Base-by-base conservation (phyloP, 2,888 invertebrate species). In the Drosophila vallismaia region DNA sequence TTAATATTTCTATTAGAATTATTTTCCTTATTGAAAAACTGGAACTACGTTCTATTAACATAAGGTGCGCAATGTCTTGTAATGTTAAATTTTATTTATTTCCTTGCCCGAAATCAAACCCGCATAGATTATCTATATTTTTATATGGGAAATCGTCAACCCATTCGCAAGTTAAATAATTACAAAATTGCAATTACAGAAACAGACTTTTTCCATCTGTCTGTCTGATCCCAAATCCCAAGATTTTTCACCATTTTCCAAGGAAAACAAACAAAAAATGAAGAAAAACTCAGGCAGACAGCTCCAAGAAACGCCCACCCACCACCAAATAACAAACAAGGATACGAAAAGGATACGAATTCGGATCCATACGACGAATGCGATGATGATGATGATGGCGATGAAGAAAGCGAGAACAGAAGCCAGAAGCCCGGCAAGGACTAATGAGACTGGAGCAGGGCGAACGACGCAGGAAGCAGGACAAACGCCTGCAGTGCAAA, bases 401-500 rank as follows among this genome's bases (percentile, higher is more conserved):
- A 66, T 48, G 68, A 36, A 48, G 67, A 54, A 55, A 42, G 60
- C 29, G 48, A 51, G 69, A 73, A 75, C 86, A 85, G 82, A 75
- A 84, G 71, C 85, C 78, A 72, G 74, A 76, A 76, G 74, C 76
- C n/a, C 58, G 62, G 44, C 28, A 52, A 63, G 75, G 75, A 85
- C 82, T 83, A 83, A 83, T 87, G 87, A 83, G 82, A 81, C 82
- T 82, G 73, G 60, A 70, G 74, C 69, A 71, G 54, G 71, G 19
- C 42, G 36, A 31, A 38, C 36, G 44, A 10, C 19, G 26, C 28
- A 24, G 58, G 53, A 29, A 12, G 63, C 40, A 58, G 55, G 67
- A 62, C 51, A 71, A 88, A 74, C 81, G 89, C 88, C 85, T 86
- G 89, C 88, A 86, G 88, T 86, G 88, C 82, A 77, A 88, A 88